These are phyloP conservation scores for Pecten maximus DNA, from an alignment of 2,888 invertebrate genomes.

Conservation along the genomic window DNA sequence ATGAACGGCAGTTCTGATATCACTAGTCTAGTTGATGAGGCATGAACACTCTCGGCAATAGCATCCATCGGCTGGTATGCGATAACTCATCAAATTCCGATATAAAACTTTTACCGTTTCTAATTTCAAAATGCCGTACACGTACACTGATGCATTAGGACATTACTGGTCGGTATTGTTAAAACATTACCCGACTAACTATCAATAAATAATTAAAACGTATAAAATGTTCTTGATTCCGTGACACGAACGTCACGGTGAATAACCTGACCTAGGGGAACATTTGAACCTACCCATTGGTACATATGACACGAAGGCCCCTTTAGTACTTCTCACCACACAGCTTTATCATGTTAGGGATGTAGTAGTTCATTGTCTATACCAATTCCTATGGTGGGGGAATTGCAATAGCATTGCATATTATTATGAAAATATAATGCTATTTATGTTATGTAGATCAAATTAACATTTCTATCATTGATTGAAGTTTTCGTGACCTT, in stretches of 20 bases:
- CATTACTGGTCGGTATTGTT: neutral
- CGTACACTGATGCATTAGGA: neutral
- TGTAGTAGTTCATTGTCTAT: too few relatives aligned
- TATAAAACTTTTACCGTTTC: conserved; percentile 7
- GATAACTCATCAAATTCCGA: neutral
- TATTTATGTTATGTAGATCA: too few relatives aligned
- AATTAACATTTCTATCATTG: too few relatives aligned
- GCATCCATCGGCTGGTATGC: neutral
- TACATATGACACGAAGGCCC: too few relatives aligned
- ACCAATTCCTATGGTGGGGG: too few relatives aligned
- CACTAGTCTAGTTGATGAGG: neutral
- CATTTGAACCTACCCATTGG: too few relatives aligned
- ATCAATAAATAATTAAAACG: neutral
- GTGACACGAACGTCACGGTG: neutral
- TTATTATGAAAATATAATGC: too few relatives aligned
- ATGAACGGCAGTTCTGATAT: neutral
- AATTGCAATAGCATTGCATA: too few relatives aligned
- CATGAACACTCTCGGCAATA: neutral
- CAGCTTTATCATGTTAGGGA: too few relatives aligned
- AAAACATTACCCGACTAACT: neutral
- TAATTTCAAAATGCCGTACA: neutral
- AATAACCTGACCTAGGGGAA: too few relatives aligned
- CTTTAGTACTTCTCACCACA: too few relatives aligned
- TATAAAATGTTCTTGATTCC: neutral
- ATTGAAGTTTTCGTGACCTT: too few relatives aligned